phyloP scores from a whole-genome alignment of 2,888 invertebrate genomes.

The Salpingus planirostris region DNA sequence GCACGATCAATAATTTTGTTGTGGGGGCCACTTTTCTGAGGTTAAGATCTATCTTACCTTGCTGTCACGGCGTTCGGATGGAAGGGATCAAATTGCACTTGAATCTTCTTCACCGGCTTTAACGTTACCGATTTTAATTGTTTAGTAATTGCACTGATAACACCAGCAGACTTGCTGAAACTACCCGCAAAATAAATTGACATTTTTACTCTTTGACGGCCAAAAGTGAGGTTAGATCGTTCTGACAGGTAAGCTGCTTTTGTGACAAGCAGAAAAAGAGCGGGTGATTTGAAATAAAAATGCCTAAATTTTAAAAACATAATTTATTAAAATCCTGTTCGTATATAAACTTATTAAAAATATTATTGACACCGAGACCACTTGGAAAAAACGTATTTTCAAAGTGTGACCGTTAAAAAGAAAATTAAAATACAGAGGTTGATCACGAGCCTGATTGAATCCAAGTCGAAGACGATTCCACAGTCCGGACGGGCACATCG shows the following conservation, averaged over 20 bases:
- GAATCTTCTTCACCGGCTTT: slow-evolving; percentile 68
- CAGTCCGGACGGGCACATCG: slow-evolving; percentile 26
- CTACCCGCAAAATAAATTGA: slow-evolving; percentile 66
- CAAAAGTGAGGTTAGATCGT: too few species aligned
- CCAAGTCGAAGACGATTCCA: slow-evolving; percentile 28
- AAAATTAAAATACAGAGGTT: slow-evolving; percentile 1
- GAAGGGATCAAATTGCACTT: slow-evolving; percentile 80
- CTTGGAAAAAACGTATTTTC: slow-evolving; percentile 1
- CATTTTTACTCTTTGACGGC: slow-evolving; percentile 57
- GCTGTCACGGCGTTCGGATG: slow-evolving; percentile 55
- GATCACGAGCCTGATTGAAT: slow-evolving; percentile 25
- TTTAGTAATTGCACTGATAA: slow-evolving; percentile 64
- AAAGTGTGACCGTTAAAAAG: slow-evolving; percentile 6
- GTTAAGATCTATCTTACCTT: slow-evolving; percentile 41
- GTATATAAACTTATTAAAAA: slow-evolving; percentile 4
- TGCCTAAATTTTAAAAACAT: neutral
- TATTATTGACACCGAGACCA: too few species aligned
- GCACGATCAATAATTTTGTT: slow-evolving; percentile 24
- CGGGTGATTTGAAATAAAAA: too few species aligned
- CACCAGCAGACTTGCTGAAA: slow-evolving; percentile 55
- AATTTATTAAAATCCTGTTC: slow-evolving; percentile 9
- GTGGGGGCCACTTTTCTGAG: slow-evolving; percentile 15
- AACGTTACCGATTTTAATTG: slow-evolving; percentile 64
- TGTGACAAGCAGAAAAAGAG: neutral
- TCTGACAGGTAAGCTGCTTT: too few species aligned